Evolutionary conservation across 1,140 invertebrate species (phyloP).

Genomic region (Drosophila sp.): DNA sequence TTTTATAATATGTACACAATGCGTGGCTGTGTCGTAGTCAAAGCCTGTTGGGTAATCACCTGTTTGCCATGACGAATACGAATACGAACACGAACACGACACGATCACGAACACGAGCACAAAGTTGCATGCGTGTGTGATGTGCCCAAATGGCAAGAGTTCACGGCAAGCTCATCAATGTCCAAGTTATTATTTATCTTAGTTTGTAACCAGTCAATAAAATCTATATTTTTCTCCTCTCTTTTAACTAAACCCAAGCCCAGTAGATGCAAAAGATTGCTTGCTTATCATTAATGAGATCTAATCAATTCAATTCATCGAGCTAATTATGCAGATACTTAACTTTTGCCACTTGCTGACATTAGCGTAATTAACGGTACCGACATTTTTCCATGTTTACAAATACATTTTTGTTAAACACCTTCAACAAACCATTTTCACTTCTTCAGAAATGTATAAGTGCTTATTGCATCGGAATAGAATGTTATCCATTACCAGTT

Average conservation of each 20-base stretch:
- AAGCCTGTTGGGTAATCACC: conserved; percentile 72
- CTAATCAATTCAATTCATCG: no score
- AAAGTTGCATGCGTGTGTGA: conserved; percentile 18
- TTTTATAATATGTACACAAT: conserved; percentile 42
- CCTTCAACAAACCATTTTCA: conserved; percentile 32
- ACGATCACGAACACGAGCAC: conserved; percentile 18
- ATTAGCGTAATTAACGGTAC: conserved; percentile 17
- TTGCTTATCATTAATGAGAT: not conserved
- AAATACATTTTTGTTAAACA: conserved; percentile 15
- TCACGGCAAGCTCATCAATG: conserved; percentile 78
- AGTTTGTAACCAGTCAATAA: conserved; percentile 50
- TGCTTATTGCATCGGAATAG: conserved; percentile 5
- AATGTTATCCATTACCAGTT: conserved; percentile 28
- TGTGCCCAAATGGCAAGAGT: conserved; percentile 70
- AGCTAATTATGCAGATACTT: no score
- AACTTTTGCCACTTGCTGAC: not conserved
- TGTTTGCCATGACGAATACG: conserved; percentile 76
- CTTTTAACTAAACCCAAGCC: not conserved
- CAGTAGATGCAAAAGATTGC: not conserved
- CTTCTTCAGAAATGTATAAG: conserved; percentile 33
- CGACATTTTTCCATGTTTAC: conserved; percentile 7
- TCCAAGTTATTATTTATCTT: conserved; percentile 63
- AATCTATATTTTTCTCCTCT: conserved; percentile 30
- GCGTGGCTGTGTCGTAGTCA: conserved; percentile 36
- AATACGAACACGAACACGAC: conserved; percentile 51